Base-by-base conservation (phyloP, 2,888 invertebrate species). In the Linnaemya vulpina region DNA sequence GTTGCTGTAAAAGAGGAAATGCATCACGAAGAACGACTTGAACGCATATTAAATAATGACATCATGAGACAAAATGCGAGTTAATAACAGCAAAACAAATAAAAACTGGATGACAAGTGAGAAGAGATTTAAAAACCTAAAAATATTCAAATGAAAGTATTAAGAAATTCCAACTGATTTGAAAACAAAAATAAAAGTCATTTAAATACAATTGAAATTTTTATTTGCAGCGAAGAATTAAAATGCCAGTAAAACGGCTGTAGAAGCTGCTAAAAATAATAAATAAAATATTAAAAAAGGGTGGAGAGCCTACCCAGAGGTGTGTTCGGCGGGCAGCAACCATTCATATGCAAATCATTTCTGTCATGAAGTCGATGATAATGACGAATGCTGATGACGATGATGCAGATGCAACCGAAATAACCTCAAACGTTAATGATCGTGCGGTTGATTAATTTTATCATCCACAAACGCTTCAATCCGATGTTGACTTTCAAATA, bases 361-460 rank as follows among this genome's bases (percentile, higher is more conserved):
- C 17, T 60, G 10, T 51, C 25, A 49, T 68, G 13, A 40, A 40
- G 22, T 5, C 38, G 17, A 13, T 62, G 40, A 78, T 68, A 49
- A 60, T 60, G 49, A 58, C 30, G 30, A 30, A 10, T 15, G 10
- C 20, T 76, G 46, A 38, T 60, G 17, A 40, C 70, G 68, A 35
- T 62, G 51, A 40, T 40, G 68, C 60, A 70, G 49, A 68, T 77
- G 77, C 58, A 62, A 70, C 40, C 62, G 25, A 78, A 78, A 63
- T 40, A 62, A 53, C 62, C 53, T 62, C 51, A 70, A 40, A 30
- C 62, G 68, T 30, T 60, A 58, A 70, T 60, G 49, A 30, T 15
- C 60, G 15, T 20, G 35, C 11, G 13, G 15, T 20, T 38, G 17
- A 62, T 62, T 38, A 22, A 38, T 20, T 62, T 71, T 17, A 58